Conservation (phyloP, 2,888 invertebrate species). For the Drosophila demipolita region DNA sequence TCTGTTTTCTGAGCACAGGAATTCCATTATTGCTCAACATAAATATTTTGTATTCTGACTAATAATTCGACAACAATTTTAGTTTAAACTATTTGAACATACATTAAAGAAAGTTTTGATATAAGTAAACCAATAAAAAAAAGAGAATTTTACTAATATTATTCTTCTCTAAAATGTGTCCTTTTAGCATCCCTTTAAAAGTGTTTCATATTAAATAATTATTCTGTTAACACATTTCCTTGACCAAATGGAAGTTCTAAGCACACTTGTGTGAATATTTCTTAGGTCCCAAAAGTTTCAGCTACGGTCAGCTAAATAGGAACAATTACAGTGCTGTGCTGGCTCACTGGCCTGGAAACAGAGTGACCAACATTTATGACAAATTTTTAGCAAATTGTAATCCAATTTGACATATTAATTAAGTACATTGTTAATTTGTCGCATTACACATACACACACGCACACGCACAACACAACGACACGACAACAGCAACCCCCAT, state of each 20-base stretch:
- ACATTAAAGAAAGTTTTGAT: rapidly evolving
- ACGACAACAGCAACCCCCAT: conserved; percentile 37
- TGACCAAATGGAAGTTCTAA: conserved; percentile 1
- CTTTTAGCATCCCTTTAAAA: background rate
- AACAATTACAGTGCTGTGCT: conserved; percentile 11
- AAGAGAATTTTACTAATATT: background rate
- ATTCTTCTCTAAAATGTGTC: background rate
- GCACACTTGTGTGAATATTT: background rate
- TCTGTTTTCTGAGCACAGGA: conserved; percentile 14
- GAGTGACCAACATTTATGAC: conserved; percentile 63
- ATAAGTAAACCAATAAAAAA: background rate
- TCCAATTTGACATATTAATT: conserved; percentile 78
- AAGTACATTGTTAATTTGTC: conserved; percentile 78
- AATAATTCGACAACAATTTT: background rate
- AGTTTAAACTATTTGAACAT: background rate
- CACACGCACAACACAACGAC: background rate
- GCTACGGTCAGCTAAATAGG: background rate
- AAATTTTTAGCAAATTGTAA: conserved; percentile 77
- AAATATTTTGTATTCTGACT: conserved; percentile 15
- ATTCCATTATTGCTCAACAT: conserved; percentile 14
- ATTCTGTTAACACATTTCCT: background rate
- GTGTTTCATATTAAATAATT: background rate
- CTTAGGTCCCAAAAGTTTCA: background rate
- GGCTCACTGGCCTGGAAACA: conserved; percentile 25
- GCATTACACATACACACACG: conserved; percentile 61